Evolutionary conservation across 2,888 invertebrate genomes (phyloP), one percentile per base, ranked within the genome.

Genomic region (Thymelicus acteon): DNA sequence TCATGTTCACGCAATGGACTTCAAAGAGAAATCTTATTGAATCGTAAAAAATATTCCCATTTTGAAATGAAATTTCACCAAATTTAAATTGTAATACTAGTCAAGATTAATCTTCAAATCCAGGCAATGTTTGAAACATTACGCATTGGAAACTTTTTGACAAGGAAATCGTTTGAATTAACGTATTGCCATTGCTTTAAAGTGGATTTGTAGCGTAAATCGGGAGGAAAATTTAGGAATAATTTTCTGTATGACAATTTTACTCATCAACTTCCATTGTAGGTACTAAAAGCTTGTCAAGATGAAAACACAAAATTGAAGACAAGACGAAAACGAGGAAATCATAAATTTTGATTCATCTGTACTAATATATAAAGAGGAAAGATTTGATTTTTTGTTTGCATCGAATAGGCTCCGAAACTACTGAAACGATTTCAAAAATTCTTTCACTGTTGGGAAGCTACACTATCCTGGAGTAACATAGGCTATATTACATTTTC

Each of bases 141-240:
- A 31, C 78, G 83, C 80, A 83, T 84, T 82, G 79, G 52, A 79
- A 90, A 89, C 81, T 88, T 90, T 86, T 85, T 85, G 88, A 88
- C 86, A 86, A 87, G 87, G 83, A 84, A 87, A 87, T 82, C 85
- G 80, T 75, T 80, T 75, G 77, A 85, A 88, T 87, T 86, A 85
- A 82, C 82, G 83, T 82, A 76, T 76, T 68, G 78, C 77, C 77
- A 83, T 64, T 31, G 31, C 31, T 31, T 48, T 64, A 12, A 6
- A 8, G 19, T 52, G 12, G 49, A 7, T 52, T 15, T 48, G 58
- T 49, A 15, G 12, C 39, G 47, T 62, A 63, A 31, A 64, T 48
- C 15, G 40, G n/a, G 39, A 31, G 60, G 52, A 64, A 40, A 60
- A 64, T 70, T 70, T 12, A 47, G 10, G 19, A 44, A 62, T 57